phyloP scores from a whole-genome alignment of 2,797 vertebrate species.

The Helostoma temminkii region DNA sequence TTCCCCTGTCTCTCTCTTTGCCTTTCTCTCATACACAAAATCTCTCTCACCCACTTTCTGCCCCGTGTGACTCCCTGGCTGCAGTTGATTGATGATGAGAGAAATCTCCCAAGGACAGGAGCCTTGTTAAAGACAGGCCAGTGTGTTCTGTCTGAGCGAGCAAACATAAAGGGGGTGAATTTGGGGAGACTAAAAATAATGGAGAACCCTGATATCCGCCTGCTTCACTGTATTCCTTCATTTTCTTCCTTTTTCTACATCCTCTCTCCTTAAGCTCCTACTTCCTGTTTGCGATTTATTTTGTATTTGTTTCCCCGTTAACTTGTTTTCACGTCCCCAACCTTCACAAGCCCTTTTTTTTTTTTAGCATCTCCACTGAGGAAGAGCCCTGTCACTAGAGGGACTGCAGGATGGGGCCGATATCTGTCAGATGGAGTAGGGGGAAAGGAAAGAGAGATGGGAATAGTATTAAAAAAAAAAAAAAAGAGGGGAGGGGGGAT shows the following conservation, averaged over 20 bases:
- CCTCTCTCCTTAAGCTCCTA: neutral
- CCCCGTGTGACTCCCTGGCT: constrained; percentile 56
- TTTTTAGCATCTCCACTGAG: constrained; percentile 45
- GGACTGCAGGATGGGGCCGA: constrained; percentile 33
- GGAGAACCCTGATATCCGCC: constrained; percentile 28
- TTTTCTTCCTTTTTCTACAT: neutral
- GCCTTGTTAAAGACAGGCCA: constrained; percentile 73
- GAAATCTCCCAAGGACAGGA: constrained; percentile 76
- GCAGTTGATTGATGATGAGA: constrained; percentile 77
- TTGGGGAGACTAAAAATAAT: constrained; percentile 37
- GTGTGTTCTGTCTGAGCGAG: constrained; percentile 52
- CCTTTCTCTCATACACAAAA: constrained; percentile 33
- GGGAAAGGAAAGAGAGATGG: neutral
- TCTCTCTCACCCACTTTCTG: constrained; percentile 57
- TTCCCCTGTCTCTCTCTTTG: constrained; percentile 11
- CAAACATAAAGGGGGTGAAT: constrained; percentile 14
- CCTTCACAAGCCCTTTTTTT: constrained; percentile 29
- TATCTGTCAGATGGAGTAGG: constrained; percentile 36
- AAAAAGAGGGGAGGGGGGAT: neutral
- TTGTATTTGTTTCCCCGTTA: neutral
- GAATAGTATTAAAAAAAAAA: neutral
- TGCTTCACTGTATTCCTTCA: constrained; percentile 10
- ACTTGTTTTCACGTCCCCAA: neutral
- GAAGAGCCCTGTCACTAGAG: constrained; percentile 39
- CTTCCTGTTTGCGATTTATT: neutral